Evolutionary conservation across 2,113 vertebrate species (phyloP), one percentile per base, ranked within the genome.

Genomic region (Macquaria australasica): DNA sequence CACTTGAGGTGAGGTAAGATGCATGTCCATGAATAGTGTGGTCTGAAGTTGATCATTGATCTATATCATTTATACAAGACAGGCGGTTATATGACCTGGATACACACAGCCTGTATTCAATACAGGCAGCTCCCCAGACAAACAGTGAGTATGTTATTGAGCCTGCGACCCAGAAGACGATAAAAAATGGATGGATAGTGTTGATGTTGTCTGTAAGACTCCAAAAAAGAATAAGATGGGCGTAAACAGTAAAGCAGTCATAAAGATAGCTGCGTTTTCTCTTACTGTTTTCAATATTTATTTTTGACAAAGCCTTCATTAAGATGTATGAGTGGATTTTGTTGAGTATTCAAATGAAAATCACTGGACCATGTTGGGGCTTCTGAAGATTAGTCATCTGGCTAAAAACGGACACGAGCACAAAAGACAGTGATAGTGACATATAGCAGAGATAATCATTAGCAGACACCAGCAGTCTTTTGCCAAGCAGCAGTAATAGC

Each of bases 401-500:
- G 20, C 37, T 66, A 14, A 7, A 43, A 14, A 37, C 1, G 1
- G 18, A 18, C 4, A 4, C 4, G 9, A 23, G 34, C 62, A 63
- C 34, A 39, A 20, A 21, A 11, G 14, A 25, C 45, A 21, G 18
- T 51, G 68, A 72, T 14, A 55, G 31, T 72, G 51, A 56, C 34
- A 6, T 39, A 6, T 51, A 56, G 34, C 50, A 15, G 15, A 37
- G 48, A 51, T 31, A 71, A 71, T 34, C 8, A 71, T 16, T 5
- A n/a, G 11, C 51, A n/a, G 70, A 55, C 12, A 20, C 16, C 11
- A 31, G 53, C 31, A 50, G 39, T 16, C 25, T 31, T 60, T 23
- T 60, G 55, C 6, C 10, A 14, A 31, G 73, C 73, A 15, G 76
- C 55, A 70, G 41, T 23, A 60, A 60, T 50, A 50, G 66, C 66